A percentile compares a stretch with the other conserved stretches of the same genome.
These are phyloP conservation scores for Aelia acuminata DNA, from an alignment of 2,888 invertebrate genomes.

Conservation along the genomic window DNA sequence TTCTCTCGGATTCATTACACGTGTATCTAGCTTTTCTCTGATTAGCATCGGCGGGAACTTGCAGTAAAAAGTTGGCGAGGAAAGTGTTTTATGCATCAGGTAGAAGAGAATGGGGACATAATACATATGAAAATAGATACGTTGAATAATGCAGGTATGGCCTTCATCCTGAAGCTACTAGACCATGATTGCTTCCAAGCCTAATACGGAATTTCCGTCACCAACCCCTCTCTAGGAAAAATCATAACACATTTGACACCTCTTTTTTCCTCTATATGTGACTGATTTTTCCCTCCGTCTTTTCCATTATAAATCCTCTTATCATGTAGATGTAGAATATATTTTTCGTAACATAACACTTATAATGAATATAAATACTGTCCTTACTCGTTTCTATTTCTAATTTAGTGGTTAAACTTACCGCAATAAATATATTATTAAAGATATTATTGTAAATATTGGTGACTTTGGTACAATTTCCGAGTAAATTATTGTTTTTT, in stretches of 20 bases:
- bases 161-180: background rate
- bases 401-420: background rate
- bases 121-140: conserved; percentile 48
- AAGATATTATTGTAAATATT: too few relatives aligned
- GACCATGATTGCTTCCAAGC: conserved; percentile 23
- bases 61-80: background rate
- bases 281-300: background rate
- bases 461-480: too few relatives aligned
- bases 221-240: conserved; percentile 28
- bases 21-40: background rate
- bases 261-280: background rate
- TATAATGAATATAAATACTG: background rate
- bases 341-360: background rate
- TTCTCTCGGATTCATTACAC: background rate
- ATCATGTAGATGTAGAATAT: background rate
- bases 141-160: conserved; percentile 18
- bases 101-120: conserved; percentile 42
- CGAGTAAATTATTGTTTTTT: too few relatives aligned
- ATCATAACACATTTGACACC: conserved; percentile 41
- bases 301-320: background rate
- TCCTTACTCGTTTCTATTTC: background rate
- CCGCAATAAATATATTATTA: too few relatives aligned
- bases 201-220: conserved; percentile 33
- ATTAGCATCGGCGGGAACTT: background rate
- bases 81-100: conserved; percentile 34